These are phyloP conservation scores for Solenodon paradoxus DNA, from an alignment of 2,113 vertebrate genomes.

Conservation along the genomic window DNA sequence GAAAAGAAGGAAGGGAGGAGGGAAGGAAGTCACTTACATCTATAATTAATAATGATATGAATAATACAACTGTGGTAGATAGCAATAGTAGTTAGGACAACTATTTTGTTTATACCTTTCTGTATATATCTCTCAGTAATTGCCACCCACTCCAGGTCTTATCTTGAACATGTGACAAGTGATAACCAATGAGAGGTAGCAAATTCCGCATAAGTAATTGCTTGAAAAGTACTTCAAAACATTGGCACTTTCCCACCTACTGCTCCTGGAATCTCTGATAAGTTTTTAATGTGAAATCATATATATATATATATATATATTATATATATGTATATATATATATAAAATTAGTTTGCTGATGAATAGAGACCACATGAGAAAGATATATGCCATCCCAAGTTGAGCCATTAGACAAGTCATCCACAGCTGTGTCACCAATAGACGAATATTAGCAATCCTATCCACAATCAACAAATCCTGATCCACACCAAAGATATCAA, in stretches of 20 bases:
- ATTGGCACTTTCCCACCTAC: neutral
- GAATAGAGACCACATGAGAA: neutral
- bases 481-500: neutral
- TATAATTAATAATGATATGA: neutral
- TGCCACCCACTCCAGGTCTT: neutral
- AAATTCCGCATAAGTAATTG: neutral
- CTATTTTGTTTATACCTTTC: neutral
- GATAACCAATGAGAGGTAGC: neutral
- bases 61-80: neutral
- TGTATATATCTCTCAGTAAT: neutral
- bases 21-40: too few relatives aligned
- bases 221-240: neutral
- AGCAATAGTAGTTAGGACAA: rapidly evolving
- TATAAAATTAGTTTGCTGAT: neutral
- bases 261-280: neutral
- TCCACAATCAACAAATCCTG: neutral
- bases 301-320: rapidly evolving
- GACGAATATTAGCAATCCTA: neutral
- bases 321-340: neutral
- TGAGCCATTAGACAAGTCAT: neutral
- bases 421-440: neutral
- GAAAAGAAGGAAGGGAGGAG: neutral
- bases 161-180: neutral
- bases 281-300: neutral
- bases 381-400: neutral